Evolutionary conservation across 2,113 vertebrate species (phyloP), one percentile per base, ranked within the genome.

Genomic region (Himantopus leucocephalus): DNA sequence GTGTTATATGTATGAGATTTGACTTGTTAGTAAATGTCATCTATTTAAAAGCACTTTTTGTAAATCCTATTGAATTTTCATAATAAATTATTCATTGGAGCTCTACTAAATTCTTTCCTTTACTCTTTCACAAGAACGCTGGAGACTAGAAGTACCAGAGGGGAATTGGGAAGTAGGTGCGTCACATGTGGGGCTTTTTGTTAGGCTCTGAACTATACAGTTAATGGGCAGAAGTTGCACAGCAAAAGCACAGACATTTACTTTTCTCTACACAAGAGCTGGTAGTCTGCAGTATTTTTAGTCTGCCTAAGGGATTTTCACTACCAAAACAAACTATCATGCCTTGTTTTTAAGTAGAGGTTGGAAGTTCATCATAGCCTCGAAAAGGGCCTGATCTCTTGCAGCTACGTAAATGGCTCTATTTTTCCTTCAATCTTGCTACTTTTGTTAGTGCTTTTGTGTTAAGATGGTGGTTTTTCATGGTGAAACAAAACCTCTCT

Each of bases 181-280:
- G 5, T 56, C 29, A 26, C 22, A 9, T 5, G 3, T 20, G 22
- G 5, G 10, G 2, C 5, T 79, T 62, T 35, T 74, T 41, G 11
- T 52, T 91, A 78, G 35, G 9, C 14, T 85, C 75, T 88, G 37
- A 74, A 39, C 18, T 64, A 35, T 62, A 45, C 2, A 41, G 35
- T 80, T 80, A 41, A 30, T 12, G 20, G n/a, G 35, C 10, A 95
- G 52, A 83, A n/a, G 19, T 3, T 41, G 34, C 30, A 86, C 10
- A 21, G 21, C n/a, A 30, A 78, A 41, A n/a, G 0, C 21, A 67
- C 14, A 53, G 26, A 5, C 0, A 0, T 27, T 67, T 79, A 56
- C 13, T 80, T 14, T 45, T 84, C 12, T 89, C n/a, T 76, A 30
- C 15, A 27, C 13, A 39, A 45, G 27, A 66, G 5, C 43, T 64